Evolutionary conservation across 1,140 invertebrate genomes (phyloP), one percentile per base, ranked within the genome.

Genomic region (Drosophila nebulosa): DNA sequence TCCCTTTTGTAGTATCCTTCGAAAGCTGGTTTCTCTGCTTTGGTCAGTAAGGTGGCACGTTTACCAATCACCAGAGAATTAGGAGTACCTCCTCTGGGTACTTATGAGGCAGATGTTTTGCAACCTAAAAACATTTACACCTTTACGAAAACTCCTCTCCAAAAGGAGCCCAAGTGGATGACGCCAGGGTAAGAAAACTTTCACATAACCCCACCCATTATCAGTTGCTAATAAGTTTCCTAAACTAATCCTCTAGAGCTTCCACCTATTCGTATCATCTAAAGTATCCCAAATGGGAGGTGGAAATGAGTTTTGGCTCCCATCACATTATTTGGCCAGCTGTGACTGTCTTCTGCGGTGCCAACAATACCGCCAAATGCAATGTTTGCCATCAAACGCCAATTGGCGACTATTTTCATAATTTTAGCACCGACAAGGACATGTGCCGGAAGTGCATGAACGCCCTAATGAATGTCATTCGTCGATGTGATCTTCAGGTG

Each of bases 351-450:
- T 76, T 91, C 26, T 91, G 90, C 32, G 59, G 55, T 10, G 70
- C 79, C 21, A 12, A 16, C 0, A 85, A 90, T 35, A 39, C 1
- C 0, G 53, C 59, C 3, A 58, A 62, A 12, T 91, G 90, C 12
- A 18, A 53, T 4, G 59, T 65, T 0, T 91, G 90, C 24, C 70
- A 72, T n/a, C 56, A 65, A 9, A 22, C 16, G 0, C 83, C 86
- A 1, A 21, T 71, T 3, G 90, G 90, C 10, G 90, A 91, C 32
- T 91, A 85, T 26, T 91, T 77, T 14, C 90, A 85, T 24, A 78
- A 73, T 42, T 91, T 90, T n/a, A 14, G 32, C 27, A 61, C 26
- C 5, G 80, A 91, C 32, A 70, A 86, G 79, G 89, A 91, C 50
- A 71, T 91, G 67, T 91, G 90, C 53, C 59, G 90, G 0, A 27